phyloP scores from a whole-genome alignment of 2,113 vertebrate species.

The Peucedramus taeniatus region DNA sequence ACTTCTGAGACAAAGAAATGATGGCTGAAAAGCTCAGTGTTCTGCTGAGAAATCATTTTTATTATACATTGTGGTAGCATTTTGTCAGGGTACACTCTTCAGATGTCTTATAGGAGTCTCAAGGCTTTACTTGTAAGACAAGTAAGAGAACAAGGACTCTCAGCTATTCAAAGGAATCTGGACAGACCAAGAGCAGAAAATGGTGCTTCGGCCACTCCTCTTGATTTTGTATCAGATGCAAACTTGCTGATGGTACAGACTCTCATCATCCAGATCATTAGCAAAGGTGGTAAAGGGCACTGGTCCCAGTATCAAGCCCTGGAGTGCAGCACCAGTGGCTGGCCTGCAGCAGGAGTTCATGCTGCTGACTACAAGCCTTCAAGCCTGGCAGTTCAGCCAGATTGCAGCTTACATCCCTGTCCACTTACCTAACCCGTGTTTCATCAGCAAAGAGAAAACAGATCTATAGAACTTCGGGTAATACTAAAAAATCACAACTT shows the following conservation, averaged over 20 bases:
- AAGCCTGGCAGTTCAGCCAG: background rate
- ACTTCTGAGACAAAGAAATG: background rate
- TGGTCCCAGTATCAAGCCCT: background rate
- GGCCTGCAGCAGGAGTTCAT: background rate
- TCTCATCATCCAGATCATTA: background rate
- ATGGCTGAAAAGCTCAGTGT: background rate
- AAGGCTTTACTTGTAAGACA: background rate
- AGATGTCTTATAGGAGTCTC: background rate
- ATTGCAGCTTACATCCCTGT: background rate
- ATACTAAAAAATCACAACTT: background rate
- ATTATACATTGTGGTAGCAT: background rate
- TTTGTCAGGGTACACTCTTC: background rate
- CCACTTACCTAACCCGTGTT: background rate
- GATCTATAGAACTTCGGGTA: background rate
- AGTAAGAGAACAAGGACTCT: background rate
- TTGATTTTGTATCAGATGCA: background rate
- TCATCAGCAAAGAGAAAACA: background rate
- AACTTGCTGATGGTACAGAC: background rate
- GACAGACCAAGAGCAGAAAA: background rate
- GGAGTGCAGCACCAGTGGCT: background rate
- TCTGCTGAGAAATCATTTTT: background rate
- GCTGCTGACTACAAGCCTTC: background rate
- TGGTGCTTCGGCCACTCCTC: background rate
- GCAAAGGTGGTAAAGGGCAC: background rate
- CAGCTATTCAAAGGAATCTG: background rate